Percentiles rank a stretch among this genome's conserved stretches.
Conservation (phyloP, 2,888 invertebrate genomes). For the Acanthoscelides obtectus region DNA sequence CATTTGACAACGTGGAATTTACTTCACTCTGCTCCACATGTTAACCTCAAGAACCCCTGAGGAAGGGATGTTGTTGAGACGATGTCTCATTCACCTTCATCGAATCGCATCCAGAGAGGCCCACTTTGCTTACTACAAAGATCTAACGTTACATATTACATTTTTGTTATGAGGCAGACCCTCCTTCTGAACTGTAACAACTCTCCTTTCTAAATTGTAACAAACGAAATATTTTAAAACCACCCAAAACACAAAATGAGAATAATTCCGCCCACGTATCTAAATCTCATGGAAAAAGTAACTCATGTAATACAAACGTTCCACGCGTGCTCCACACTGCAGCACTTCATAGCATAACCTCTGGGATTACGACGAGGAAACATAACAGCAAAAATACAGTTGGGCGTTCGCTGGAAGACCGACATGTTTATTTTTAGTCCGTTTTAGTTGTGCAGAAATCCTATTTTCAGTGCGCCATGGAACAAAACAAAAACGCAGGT, state of each 20-base stretch:
- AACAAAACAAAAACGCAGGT: slow-evolving; percentile 8
- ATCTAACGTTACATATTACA: no score
- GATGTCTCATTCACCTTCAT: no score
- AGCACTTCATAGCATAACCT: neutral
- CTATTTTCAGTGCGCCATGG: slow-evolving; percentile 13
- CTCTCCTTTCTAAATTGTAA: no score
- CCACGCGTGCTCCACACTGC: neutral
- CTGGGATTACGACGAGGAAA: neutral
- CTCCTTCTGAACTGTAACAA: no score
- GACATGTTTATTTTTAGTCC: slow-evolving; percentile 15
- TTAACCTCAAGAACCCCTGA: no score
- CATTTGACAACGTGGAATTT: no score
- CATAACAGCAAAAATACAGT: neutral
- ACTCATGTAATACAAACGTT: neutral
- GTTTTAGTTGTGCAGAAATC: slow-evolving; percentile 19
- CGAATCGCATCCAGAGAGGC: no score
- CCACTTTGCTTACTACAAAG: no score
- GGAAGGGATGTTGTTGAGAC: no score
- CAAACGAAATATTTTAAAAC: no score
- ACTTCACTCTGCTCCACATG: no score
- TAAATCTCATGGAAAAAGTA: neutral
- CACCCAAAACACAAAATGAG: neutral
- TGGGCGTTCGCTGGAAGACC: slow-evolving; percentile 2
- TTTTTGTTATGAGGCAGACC: no score
- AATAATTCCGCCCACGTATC: neutral